Conservation (phyloP, 2,113 vertebrate genomes). For the Rhabdomys dilectus region DNA sequence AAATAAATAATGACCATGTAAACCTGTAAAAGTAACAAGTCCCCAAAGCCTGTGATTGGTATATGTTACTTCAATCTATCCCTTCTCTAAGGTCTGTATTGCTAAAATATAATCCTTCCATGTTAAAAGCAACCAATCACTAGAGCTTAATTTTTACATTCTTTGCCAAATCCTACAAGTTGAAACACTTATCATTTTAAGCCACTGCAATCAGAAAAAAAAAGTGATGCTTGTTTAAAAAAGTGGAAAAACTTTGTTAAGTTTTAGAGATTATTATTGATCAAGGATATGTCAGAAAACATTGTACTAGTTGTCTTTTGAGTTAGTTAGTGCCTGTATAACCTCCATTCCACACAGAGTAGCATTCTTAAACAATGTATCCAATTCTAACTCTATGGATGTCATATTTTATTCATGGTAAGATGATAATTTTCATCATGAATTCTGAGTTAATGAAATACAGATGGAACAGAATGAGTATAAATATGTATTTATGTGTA, state of each 20-base stretch:
- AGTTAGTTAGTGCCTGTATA: neutral
- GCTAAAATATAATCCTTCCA: neutral
- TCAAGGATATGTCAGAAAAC: neutral
- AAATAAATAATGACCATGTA: neutral
- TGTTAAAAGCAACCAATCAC: neutral
- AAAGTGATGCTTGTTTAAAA: neutral
- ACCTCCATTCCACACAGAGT: neutral
- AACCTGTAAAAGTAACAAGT: neutral
- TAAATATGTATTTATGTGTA: neutral
- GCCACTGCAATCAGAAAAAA: neutral
- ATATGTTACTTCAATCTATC: neutral
- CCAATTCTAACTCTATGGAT: neutral
- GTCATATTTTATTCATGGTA: neutral
- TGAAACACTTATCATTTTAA: neutral
- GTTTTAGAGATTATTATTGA: neutral
- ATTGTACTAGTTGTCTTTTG: neutral
- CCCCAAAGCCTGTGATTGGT: neutral
- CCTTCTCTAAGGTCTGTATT: neutral
- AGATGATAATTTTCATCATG: neutral
- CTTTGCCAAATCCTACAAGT: neutral
- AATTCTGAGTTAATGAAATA: neutral
- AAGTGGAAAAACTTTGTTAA: neutral
- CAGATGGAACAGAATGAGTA: neutral
- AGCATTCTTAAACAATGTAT: neutral
- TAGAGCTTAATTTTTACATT: neutral